Percentiles rank a stretch among this genome's conserved stretches.
Evolutionary conservation across 2,113 vertebrate species (phyloP).

Genomic region (Myxocyprinus asiaticus): DNA sequence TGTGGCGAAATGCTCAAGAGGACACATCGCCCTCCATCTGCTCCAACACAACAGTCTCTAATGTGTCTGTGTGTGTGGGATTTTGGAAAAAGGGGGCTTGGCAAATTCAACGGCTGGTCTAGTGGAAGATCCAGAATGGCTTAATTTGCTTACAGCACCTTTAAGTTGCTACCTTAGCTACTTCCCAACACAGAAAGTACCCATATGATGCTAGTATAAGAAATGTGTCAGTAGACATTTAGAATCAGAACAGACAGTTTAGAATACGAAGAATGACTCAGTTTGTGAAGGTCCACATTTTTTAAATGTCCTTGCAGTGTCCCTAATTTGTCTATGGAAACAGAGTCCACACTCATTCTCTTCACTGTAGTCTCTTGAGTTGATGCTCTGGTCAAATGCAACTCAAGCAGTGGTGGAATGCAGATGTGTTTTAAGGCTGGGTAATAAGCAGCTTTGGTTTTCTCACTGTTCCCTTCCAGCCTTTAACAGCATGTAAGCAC

Average conservation of each 20-base stretch:
- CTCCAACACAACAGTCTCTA: too few relatives aligned
- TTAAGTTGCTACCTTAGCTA: too few relatives aligned
- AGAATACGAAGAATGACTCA: background rate
- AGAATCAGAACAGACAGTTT: background rate
- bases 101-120: too few relatives aligned
- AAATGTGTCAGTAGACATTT: background rate
- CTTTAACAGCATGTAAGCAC: conserved; percentile 78
- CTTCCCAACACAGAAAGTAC: too few relatives aligned
- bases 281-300: too few relatives aligned
- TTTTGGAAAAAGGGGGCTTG: too few relatives aligned
- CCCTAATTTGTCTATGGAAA: background rate
- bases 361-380: background rate
- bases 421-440: conserved; percentile 73
- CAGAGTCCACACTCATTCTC: background rate
- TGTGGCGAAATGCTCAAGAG: too few relatives aligned
- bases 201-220: too few relatives aligned
- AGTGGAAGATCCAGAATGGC: too few relatives aligned
- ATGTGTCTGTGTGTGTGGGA: too few relatives aligned
- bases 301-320: background rate
- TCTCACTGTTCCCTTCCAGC: conserved; percentile 67
- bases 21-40: too few relatives aligned
- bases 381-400: conserved; percentile 58
- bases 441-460: conserved; percentile 77
- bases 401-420: conserved; percentile 62
- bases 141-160: too few relatives aligned